Evolutionary conservation across 2,113 vertebrate genomes (phyloP).

Genomic region (Scomber scombrus): DNA sequence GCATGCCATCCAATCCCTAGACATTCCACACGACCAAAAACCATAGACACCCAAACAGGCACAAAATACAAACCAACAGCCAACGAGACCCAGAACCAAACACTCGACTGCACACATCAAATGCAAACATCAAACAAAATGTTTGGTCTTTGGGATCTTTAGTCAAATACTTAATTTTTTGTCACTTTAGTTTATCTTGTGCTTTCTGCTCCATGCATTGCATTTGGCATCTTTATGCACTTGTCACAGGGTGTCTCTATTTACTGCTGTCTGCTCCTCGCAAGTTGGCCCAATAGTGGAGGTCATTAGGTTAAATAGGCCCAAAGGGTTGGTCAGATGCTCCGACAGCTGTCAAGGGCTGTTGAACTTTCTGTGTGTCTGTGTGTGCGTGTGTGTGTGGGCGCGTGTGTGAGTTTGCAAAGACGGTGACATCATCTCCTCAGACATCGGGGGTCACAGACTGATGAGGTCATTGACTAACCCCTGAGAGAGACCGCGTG

Average conservation of each 20-base stretch:
- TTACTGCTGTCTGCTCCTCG: background rate
- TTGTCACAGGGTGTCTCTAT: constrained; percentile 34
- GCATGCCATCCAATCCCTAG: constrained; percentile 47
- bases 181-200: constrained; percentile 38
- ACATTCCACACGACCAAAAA: constrained; percentile 61
- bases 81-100: constrained; percentile 24
- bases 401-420: constrained; percentile 11
- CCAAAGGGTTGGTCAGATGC: constrained; percentile 56
- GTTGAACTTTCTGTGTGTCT: constrained; percentile 22
- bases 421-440: constrained; percentile 62
- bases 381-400: constrained; percentile 33
- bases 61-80: constrained; percentile 49
- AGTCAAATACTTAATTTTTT: background rate
- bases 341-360: constrained; percentile 63
- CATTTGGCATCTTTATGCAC: constrained; percentile 51
- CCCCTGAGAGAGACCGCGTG: constrained; percentile 47
- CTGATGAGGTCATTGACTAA: constrained; percentile 65
- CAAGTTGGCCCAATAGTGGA: constrained; percentile 30
- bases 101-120: constrained; percentile 42
- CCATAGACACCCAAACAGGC: constrained; percentile 59
- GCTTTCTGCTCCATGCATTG: constrained; percentile 45
- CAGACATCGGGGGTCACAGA: constrained; percentile 52
- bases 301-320: constrained; percentile 68
- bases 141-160: constrained; percentile 77
- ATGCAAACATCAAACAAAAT: constrained; percentile 53